Percentiles rank a stretch among this genome's conserved stretches.
These are phyloP conservation scores for Glyphotaelius pellucidus DNA, from an alignment of 2,888 invertebrate species.

Conservation along the genomic window DNA sequence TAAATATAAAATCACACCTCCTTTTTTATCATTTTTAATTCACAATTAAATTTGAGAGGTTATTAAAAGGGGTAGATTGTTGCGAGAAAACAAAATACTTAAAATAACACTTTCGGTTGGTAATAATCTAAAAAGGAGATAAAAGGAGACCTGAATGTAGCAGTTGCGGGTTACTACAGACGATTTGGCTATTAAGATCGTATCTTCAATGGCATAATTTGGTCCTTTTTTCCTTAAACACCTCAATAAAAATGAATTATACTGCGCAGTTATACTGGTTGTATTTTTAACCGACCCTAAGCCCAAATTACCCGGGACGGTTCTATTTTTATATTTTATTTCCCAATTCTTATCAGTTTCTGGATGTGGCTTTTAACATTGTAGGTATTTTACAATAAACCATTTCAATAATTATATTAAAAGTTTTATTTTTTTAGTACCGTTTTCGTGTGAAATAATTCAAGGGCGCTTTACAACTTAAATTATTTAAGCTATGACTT, in stretches of 20 bases:
- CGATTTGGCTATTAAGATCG: constrained; percentile 2
- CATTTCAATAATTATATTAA: too few relatives aligned
- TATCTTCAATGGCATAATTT: constrained; percentile 26
- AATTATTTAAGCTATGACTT: too few relatives aligned
- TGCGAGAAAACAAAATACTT: background rate
- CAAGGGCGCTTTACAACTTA: too few relatives aligned
- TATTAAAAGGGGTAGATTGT: background rate
- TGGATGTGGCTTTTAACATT: background rate
- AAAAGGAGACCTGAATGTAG: background rate
- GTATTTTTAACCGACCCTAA: background rate
- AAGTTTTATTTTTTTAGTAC: too few relatives aligned
- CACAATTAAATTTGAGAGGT: background rate
- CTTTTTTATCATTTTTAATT: background rate
- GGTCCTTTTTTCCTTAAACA: constrained; percentile 22
- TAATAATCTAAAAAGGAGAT: background rate
- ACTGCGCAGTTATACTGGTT: background rate
- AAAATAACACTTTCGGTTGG: background rate
- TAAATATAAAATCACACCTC: background rate
- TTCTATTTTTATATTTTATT: background rate
- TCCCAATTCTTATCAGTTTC: background rate
- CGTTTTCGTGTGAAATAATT: too few relatives aligned
- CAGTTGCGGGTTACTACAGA: background rate
- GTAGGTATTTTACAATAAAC: background rate
- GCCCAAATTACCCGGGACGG: background rate
- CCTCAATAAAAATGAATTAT: constrained; percentile 36